Evolutionary conservation across 1,140 invertebrate genomes (phyloP), one percentile per base, ranked within the genome.

Genomic region (Brachionus sp.): DNA sequence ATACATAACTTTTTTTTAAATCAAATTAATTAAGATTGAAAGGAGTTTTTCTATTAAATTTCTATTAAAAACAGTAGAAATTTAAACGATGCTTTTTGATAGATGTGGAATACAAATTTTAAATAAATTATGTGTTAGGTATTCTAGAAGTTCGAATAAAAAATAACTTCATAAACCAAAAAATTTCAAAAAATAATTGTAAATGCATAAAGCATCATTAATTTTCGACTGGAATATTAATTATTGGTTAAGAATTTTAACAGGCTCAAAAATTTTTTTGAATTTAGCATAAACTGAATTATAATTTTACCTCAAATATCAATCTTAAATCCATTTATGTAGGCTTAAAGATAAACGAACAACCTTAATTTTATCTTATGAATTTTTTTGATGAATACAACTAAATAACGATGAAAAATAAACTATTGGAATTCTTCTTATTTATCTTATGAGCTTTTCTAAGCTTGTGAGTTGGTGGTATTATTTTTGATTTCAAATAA

Each of bases 231-330:
- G 50, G 50, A 57, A 57, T 57, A 57, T 57, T 57, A 57, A 57
- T 57, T 57, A 57, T 57, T 57, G 19, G 50, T 57, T 57, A 23
- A 57, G 19, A 57, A 23, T 57, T 57, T 25, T 7, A 57, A 50
- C 2, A 57, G 44, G 44, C 44, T 50, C 44, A 13, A 64, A 64
- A 66, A 12, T 39, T 42, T 70, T 12, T 39, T 70, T 13, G 66
- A 70, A 70, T 70, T 16, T 16, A 39, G 19, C 35, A 70, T 70
- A 37, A 70, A 70, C 66, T 39, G 37, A 33, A 70, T 16, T 33
- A 70, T 70, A 70, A 70, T 70, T 70, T 39, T 70, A 39, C 66
- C 37, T 70, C 33, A 66, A 70, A 70, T 33, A 70, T 70, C 66
- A 70, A 70, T 70, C 35, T 39, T 70, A 39, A 37, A 70, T 39